Conservation (phyloP, 2,888 invertebrate species). For the Deilephila porcellus region DNA sequence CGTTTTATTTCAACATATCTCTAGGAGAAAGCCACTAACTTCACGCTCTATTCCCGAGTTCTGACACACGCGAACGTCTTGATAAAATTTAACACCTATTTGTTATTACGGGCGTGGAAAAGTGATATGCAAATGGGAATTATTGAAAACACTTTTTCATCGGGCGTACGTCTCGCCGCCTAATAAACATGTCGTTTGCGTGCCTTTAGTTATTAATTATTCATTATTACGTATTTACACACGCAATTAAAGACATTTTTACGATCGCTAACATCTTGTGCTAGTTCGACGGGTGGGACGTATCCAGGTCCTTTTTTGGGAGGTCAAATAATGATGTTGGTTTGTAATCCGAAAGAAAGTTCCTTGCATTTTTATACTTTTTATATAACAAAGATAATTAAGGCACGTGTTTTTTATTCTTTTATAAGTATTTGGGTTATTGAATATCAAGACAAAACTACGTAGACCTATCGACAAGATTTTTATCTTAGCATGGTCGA, state of each 20-base stretch:
- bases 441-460: too few relatives aligned
- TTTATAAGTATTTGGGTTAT: too few relatives aligned
- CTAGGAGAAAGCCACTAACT: constrained; percentile 18
- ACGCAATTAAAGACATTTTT: constrained; percentile 46
- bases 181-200: constrained; percentile 45
- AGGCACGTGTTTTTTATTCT: too few relatives aligned
- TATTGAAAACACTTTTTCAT: constrained; percentile 25
- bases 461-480: too few relatives aligned
- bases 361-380: not conserved
- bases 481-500: too few relatives aligned
- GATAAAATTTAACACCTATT: constrained; percentile 19
- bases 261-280: constrained; percentile 30
- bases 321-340: not conserved
- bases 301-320: not conserved
- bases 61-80: constrained; percentile 24
- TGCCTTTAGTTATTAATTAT: constrained; percentile 40
- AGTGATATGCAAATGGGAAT: constrained; percentile 29
- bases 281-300: not conserved
- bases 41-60: constrained; percentile 25
- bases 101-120: constrained; percentile 19
- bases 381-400: not conserved
- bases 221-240: constrained; percentile 45
- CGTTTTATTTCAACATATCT: constrained; percentile 24
- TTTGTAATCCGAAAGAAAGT: not conserved
- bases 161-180: constrained; percentile 28